Conservation (phyloP, 2,888 invertebrate species). For the Blomia tropicalis region DNA sequence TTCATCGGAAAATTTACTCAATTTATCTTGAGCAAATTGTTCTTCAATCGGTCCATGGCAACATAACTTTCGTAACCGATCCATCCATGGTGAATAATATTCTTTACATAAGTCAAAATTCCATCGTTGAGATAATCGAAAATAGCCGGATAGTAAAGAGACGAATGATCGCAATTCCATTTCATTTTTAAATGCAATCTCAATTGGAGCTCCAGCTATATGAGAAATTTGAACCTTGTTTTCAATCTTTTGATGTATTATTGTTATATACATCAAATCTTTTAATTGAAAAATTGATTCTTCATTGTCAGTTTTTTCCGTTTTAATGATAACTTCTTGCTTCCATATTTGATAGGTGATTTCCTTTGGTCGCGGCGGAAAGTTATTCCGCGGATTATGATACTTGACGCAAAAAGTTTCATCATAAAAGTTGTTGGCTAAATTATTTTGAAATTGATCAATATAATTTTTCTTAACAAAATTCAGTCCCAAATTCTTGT, state of each 20-base stretch:
- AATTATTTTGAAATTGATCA: neutral
- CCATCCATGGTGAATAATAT: slow-evolving; percentile 59
- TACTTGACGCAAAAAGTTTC: neutral
- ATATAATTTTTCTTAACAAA: neutral
- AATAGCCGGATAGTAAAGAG: slow-evolving; percentile 61
- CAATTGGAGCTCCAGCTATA: slow-evolving; percentile 37
- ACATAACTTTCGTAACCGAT: slow-evolving; percentile 52
- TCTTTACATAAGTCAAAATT: slow-evolving; percentile 73
- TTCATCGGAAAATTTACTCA: slow-evolving; percentile 52
- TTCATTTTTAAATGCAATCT: slow-evolving; percentile 12
- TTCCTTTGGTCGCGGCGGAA: neutral
- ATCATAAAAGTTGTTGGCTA: neutral
- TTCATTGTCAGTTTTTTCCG: slow-evolving; percentile 24
- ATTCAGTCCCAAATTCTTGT: neutral
- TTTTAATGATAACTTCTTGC: neutral
- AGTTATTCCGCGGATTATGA: neutral
- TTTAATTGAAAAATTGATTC: slow-evolving; percentile 50
- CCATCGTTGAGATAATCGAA: slow-evolving; percentile 70
- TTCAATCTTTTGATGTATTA: neutral
- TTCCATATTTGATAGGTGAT: neutral
- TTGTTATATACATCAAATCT: slow-evolving; percentile 51
- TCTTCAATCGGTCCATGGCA: slow-evolving; percentile 65
- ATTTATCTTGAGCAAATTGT: slow-evolving; percentile 61
- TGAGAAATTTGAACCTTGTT: slow-evolving; percentile 47
- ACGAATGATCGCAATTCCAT: slow-evolving; percentile 31